Evolutionary conservation across 2,797 vertebrate genomes (phyloP), one percentile per base, ranked within the genome.

Genomic region (Odontamblyopus lacepedii): DNA sequence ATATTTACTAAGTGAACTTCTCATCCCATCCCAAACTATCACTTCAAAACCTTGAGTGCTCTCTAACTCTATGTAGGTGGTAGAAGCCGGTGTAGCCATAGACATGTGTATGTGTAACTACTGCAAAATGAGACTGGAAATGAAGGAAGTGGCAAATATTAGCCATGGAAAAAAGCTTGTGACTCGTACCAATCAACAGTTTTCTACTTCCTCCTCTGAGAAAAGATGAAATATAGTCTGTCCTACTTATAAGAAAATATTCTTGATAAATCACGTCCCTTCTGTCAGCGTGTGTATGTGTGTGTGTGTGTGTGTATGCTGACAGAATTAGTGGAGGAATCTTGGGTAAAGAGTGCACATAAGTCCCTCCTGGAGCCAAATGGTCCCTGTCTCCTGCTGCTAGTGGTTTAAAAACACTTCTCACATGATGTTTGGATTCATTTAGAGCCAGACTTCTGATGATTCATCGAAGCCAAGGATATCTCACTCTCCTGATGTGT

Each of bases 351-450:
- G 41, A 63, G 72, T 81, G 78, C 74, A 74, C 67, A 71, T 63
- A 41, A 71, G 69, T 80, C 79, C 77, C 78, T 74, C 76, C 44
- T 78, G 55, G 69, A 23, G 30, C 67, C 61, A 55, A 71, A 63
- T 69, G 64, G 76, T 72, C 63, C 38, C 51, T 60, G 69, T 81
- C 80, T 79, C 69, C 50, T 1, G 61, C 65, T 68, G 76, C 27
- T 78, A 72, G 67, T 75, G 63, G 50, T 65, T 69, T 77, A 67
- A 74, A 76, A 67, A 67, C 32, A 57, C 78, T 87, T 81, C 84
- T 76, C 66, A 85, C 73, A 80, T 61, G 44, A 12, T 68, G 56
- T 73, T 76, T 75, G 83, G 16, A 62, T 77, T 76, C 76, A 79
- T 70, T n/a, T 0, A 59, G 27, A 56, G 53, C 44, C 66, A 71